These are phyloP conservation scores for Melanotaenia nigrans DNA, from an alignment of 2,797 vertebrate species.

Conservation along the genomic window DNA sequence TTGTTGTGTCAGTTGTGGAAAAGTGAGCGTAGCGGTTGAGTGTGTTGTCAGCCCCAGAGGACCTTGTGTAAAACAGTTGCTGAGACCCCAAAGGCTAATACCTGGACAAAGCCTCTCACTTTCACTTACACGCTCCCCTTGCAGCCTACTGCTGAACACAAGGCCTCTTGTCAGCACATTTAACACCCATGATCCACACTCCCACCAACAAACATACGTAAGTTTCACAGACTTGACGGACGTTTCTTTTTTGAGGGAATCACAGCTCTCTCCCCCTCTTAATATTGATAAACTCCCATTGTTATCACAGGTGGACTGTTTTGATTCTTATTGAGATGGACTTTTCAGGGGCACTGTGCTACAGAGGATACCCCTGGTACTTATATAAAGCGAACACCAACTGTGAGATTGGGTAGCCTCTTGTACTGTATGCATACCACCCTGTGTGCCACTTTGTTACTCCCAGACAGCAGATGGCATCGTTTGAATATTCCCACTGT, in stretches of 20 bases:
- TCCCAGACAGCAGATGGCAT: conserved; percentile 80
- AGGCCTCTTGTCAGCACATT: conserved; percentile 50
- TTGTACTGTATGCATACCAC: conserved; percentile 42
- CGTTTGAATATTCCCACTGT: conserved; percentile 79
- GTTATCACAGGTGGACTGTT: conserved; percentile 12
- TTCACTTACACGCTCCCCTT: conserved; percentile 34
- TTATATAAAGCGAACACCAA: conserved; percentile 30
- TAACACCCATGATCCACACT: conserved; percentile 32
- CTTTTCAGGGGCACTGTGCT: conserved; percentile 11
- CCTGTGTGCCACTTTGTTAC: conserved; percentile 59
- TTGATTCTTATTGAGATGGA: conserved; percentile 19
- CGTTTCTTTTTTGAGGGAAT: conserved; percentile 27
- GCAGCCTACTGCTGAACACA: conserved; percentile 28
- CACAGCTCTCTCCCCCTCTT: conserved; percentile 14
- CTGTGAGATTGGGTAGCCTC: conserved; percentile 59
- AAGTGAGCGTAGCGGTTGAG: conserved; percentile 35
- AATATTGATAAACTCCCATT: conserved; percentile 27
- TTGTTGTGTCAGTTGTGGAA: conserved; percentile 50
- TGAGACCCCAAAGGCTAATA: conserved; percentile 57
- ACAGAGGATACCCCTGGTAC: conserved; percentile 23
- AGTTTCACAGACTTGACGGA: conserved; percentile 37
- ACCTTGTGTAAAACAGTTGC: conserved; percentile 58
- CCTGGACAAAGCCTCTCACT: conserved; percentile 50
- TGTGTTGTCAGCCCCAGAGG: conserved; percentile 51
- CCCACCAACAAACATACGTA: conserved; percentile 43